Base-by-base conservation (phyloP, 64 coral and sea anemone species). In the Actinia equina region DNA sequence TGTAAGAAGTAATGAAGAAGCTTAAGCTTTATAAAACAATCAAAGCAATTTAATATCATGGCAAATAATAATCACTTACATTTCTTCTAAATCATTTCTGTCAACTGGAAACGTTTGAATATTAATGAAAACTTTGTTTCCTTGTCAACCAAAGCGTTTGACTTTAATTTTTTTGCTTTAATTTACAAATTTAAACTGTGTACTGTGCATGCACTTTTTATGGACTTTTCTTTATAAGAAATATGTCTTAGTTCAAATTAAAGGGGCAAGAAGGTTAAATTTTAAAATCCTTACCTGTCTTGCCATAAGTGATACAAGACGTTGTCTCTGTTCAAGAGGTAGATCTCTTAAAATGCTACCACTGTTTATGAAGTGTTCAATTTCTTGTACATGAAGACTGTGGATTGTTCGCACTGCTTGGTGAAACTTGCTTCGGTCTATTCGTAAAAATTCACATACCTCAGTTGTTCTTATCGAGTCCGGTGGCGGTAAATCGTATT, bases 401-500 rank as follows among this genome's bases (percentile, higher is more conserved):
- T 99, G 97, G 46, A 90, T 88, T 81, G 52, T 57, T 7, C 79
- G 71, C 5, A 99, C 88, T 0, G 82, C 82, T 41, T 90, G 79
- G 46, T 99, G 97, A 78, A 99, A 99, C 25, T 86, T 86, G 12
- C 80, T 59, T 22, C 93, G 87, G 67, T 99, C 97, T 26, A 99
- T 90, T 25, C 90, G 86, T 64, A 99, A 88, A 86, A 99, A 99
- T 22, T 99, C 97, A 78, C 88, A 93, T 7, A 65, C 30, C 82
- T 95, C 97, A 2, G 93, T 79, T 11, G 86, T 99, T 88, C 77
- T 83, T 57, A 99, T 93, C 4, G 80, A 84, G 17, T 99, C 82
- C 16, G 97, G 97, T 1, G 97, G 86, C 6, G 97, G 97, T 19
- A 91, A 45, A 74, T 99, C 97, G 42, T 88, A 99, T 59, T 95